Evolutionary conservation across 1,140 invertebrate species (phyloP), one percentile per base, ranked within the genome.

Genomic region (Trichoplusia ni): DNA sequence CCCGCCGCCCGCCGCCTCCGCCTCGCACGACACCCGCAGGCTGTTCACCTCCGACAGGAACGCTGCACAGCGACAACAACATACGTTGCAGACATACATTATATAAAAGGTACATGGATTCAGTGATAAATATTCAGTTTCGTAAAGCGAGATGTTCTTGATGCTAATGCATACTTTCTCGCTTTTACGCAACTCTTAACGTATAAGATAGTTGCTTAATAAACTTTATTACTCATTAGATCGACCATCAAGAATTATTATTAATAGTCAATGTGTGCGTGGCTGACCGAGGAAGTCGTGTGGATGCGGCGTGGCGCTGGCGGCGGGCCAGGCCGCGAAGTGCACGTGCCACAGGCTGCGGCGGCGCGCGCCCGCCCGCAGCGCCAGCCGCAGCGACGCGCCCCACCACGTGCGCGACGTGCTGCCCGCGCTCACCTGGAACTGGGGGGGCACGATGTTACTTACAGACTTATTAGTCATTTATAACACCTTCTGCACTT

Each of bases 41-140:
- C 95, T 96, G 77, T 95, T 96, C 67, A 98, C 89, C 84, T 98
- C 96, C 85, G 97, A 95, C 23, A 98, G 90, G 83, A 97, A 97
- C 37, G 94, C 95, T 75, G 80, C 2, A 8, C 5, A 29, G 3
- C 11, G 3, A 9, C 2, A 9, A 9, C 11, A 9, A n/a, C n/a
- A n/a, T n/a, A n/a, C n/a, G n/a, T n/a, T n/a, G n/a, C n/a, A n/a
- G n/a, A n/a, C n/a, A n/a, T n/a, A n/a, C n/a, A n/a, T n/a, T n/a
- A n/a, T n/a, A n/a, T n/a, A n/a, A n/a, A n/a, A n/a, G n/a, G n/a
- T n/a, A n/a, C n/a, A n/a, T n/a, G n/a, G n/a, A n/a, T n/a, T n/a
- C n/a, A n/a, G n/a, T n/a, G n/a, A n/a, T n/a, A n/a, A n/a, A n/a
- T n/a, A n/a, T n/a, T n/a, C n/a, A n/a, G n/a, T n/a, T n/a, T n/a